Percentiles rank a stretch among this genome's conserved stretches.
These are phyloP conservation scores for Drosophila elegans DNA, from an alignment of 1,140 invertebrate genomes.

Conservation along the genomic window DNA sequence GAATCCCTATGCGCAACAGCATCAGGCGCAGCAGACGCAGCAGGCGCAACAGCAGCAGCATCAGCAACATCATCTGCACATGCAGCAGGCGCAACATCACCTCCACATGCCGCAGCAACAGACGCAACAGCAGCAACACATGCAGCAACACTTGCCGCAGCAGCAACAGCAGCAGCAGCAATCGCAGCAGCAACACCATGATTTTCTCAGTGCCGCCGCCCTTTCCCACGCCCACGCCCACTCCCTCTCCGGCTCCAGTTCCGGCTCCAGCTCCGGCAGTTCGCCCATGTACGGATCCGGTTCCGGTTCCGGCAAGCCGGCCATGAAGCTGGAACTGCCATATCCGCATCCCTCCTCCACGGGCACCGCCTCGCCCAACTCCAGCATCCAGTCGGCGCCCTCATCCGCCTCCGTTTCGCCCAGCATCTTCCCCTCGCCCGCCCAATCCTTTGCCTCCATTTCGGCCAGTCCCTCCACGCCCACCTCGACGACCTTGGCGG, in stretches of 20 bases:
- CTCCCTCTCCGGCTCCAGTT: slow-evolving; percentile 20
- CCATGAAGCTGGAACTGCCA: slow-evolving; percentile 81
- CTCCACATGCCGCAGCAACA: slow-evolving; percentile 40
- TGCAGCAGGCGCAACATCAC: slow-evolving; percentile 41
- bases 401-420: slow-evolving; percentile 81
- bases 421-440: slow-evolving; percentile 77
- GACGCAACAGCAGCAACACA: slow-evolving; percentile 28
- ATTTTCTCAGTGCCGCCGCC: slow-evolving; percentile 43
- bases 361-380: slow-evolving; percentile 79
- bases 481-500: slow-evolving; percentile 60
- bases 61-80: slow-evolving; percentile 37
- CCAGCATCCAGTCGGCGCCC: slow-evolving; percentile 75
- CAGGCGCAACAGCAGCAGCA: slow-evolving; percentile 50
- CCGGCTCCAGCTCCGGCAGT: slow-evolving; percentile 37
- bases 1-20: slow-evolving; percentile 69
- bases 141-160: slow-evolving; percentile 28
- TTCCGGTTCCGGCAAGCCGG: slow-evolving; percentile 31
- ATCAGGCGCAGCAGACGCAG: slow-evolving; percentile 36
- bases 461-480: slow-evolving; percentile 66
- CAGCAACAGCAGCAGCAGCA: slow-evolving; percentile 29
- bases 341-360: slow-evolving; percentile 84
- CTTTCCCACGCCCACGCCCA: slow-evolving; percentile 27
- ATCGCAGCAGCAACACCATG: slow-evolving; percentile 29
- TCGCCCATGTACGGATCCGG: slow-evolving; percentile 28
- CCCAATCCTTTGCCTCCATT: slow-evolving; percentile 76